Evolutionary conservation across 2,888 invertebrate genomes (phyloP).

Genomic region (Bellardia bayeri): DNA sequence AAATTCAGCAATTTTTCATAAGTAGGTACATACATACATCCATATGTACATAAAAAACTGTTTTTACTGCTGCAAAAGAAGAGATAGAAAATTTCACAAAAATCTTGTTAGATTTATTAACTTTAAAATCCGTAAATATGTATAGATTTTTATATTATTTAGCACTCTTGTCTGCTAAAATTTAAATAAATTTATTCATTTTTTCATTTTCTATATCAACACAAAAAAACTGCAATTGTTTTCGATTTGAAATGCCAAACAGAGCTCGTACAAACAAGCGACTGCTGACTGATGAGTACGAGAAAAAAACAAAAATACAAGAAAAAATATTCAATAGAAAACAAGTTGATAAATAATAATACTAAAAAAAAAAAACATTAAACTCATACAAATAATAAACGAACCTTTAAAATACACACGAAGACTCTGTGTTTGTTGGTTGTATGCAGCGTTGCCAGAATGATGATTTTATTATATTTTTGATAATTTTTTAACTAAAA

Average conservation of each 20-base stretch:
- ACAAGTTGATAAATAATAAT: constrained; percentile 55
- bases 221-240: constrained; percentile 47
- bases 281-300: constrained; percentile 31
- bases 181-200: background rate
- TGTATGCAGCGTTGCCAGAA: background rate
- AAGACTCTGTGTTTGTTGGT: constrained; percentile 18
- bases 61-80: too few relatives aligned
- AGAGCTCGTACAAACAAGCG: constrained; percentile 8
- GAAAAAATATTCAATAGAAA: constrained; percentile 55
- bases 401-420: constrained; percentile 48
- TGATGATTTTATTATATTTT: too few relatives aligned
- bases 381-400: constrained; percentile 31
- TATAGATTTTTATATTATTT: background rate
- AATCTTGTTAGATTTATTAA: background rate
- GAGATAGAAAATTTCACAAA: background rate
- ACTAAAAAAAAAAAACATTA: background rate
- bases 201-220: background rate
- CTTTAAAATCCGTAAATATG: too few relatives aligned
- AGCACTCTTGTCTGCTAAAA: background rate
- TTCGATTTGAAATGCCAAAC: constrained; percentile 26
- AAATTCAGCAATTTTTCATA: background rate
- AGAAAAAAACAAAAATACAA: constrained; percentile 24
- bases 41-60: too few relatives aligned
- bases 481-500: too few relatives aligned
- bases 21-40: too few relatives aligned